Base-by-base conservation (phyloP, 2,113 vertebrate genomes). In the Pycnonotus jocosus region DNA sequence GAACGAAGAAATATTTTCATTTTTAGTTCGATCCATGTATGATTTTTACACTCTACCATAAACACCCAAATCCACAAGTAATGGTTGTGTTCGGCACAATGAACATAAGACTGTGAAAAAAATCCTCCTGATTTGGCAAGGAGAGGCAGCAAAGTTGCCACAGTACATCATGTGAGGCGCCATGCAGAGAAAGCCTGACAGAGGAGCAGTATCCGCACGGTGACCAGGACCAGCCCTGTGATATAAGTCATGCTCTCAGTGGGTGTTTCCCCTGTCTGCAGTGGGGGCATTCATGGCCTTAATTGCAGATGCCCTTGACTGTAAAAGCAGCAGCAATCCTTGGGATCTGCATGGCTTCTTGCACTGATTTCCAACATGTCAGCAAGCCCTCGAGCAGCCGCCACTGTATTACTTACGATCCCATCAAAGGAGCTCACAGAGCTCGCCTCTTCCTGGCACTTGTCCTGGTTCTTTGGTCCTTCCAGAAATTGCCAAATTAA, bases 201-300 rank as follows among this genome's bases (percentile, higher is more conserved):
- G 30, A 5, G 0, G 0, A 12, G 21, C 18, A 19, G 25, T 5
- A 16, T 6, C 50, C 1, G 0, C 37, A 24, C 4, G 3, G 20
- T 13, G 27, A 12, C 76, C 57, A 33, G 15, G 10, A 73, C 9
- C 24, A 58, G 11, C 17, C 3, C 51, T 17, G 27, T 5, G n/a
- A 40, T 6, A 2, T 3, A 33, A 60, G 5, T 30, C 1, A 0
- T 1, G 0, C 44, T 68, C 25, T 37, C 38, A 38, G 38, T 9
- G 22, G n/a, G 6, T 2, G 0, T 23, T 81, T 81, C 2, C 0
- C 0, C 23, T 44, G 19, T 5, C 42, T 8, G 1, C 22, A 40
- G 3, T 1, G 4, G 11, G 8, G 16, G 2, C 23, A 73, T 4
- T 4, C 2, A 0, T 14, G 15, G 5, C 6, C 8, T 48, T 28